Percentiles rank a stretch among this genome's conserved stretches.
These are phyloP conservation scores for Anoplophora glabripennis DNA, from an alignment of 1,140 invertebrate species.

Conservation along the genomic window DNA sequence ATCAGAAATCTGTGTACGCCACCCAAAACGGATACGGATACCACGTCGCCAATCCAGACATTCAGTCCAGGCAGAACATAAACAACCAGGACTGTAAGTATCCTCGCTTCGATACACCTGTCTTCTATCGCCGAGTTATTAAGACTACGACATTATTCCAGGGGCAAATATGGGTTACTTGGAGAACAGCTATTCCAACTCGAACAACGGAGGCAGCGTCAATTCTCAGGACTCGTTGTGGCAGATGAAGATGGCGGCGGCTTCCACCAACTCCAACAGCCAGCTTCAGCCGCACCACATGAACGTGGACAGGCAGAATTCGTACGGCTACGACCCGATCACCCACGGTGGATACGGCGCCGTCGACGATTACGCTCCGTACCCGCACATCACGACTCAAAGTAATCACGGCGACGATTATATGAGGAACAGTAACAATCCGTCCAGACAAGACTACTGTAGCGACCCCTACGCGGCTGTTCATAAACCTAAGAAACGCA, in stretches of 20 bases:
- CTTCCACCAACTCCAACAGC: slow-evolving; percentile 58
- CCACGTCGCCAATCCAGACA: slow-evolving; percentile 57
- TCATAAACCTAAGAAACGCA: slow-evolving; percentile 80
- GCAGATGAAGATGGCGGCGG: slow-evolving; percentile 85
- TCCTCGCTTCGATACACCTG: neutral
- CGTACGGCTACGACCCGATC: slow-evolving; percentile 72
- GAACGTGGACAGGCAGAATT: slow-evolving; percentile 60
- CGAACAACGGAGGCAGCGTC: slow-evolving; percentile 87
- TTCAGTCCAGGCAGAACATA: slow-evolving; percentile 57
- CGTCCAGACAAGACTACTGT: slow-evolving; percentile 80
- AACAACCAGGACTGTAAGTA: slow-evolving; percentile 74
- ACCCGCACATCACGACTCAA: slow-evolving; percentile 70
- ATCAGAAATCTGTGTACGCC: slow-evolving; percentile 78
- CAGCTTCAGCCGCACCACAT: slow-evolving; percentile 56
- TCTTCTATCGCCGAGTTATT: neutral
- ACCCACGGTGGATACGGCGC: slow-evolving; percentile 77
- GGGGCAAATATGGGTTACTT: slow-evolving; percentile 85
- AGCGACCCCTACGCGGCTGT: slow-evolving; percentile 81
- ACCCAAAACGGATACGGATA: slow-evolving; percentile 82
- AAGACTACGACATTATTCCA: slow-evolving; percentile 39
- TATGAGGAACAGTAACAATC: slow-evolving; percentile 71
- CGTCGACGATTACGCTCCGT: slow-evolving; percentile 81
- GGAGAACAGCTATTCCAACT: slow-evolving; percentile 89
- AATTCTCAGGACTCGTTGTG: slow-evolving; percentile 93
- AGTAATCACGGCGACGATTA: slow-evolving; percentile 64